These are phyloP conservation scores for Gambusia yucatana DNA, from an alignment of 2,797 vertebrate genomes.

Conservation along the genomic window DNA sequence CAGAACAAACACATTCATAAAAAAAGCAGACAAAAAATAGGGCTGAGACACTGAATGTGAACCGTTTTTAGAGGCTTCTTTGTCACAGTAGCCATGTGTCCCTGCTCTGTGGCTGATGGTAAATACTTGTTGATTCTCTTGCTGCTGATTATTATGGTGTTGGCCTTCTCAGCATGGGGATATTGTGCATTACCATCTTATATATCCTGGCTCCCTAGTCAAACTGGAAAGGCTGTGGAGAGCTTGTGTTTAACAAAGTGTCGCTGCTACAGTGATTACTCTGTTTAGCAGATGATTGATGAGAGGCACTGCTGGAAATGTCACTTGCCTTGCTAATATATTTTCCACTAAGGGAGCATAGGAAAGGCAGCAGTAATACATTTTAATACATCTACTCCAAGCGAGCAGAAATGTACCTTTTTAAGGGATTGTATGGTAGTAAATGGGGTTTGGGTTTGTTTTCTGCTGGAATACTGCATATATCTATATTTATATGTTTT, in stretches of 20 bases:
- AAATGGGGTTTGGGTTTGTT: slow-evolving; percentile 24
- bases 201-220: slow-evolving; percentile 52
- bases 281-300: slow-evolving; percentile 82
- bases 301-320: slow-evolving; percentile 77
- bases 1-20: neutral
- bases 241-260: slow-evolving; percentile 76
- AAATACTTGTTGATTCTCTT: slow-evolving; percentile 30
- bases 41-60: neutral
- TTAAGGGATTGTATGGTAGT: neutral
- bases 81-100: neutral
- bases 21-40: neutral
- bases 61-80: neutral
- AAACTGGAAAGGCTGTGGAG: slow-evolving; percentile 60
- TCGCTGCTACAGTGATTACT: slow-evolving; percentile 77
- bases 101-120: slow-evolving; percentile 10
- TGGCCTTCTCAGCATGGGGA: slow-evolving; percentile 38
- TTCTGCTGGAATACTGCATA: neutral
- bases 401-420: slow-evolving; percentile 47
- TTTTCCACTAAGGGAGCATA: slow-evolving; percentile 71
- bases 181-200: slow-evolving; percentile 52
- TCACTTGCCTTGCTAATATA: slow-evolving; percentile 76
- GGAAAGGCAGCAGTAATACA: slow-evolving; percentile 66
- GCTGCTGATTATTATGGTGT: slow-evolving; percentile 31
- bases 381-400: slow-evolving; percentile 64
- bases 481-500: slow-evolving; percentile 12